Conservation (phyloP, 2,113 vertebrate genomes). For the Hemiprocne comata region DNA sequence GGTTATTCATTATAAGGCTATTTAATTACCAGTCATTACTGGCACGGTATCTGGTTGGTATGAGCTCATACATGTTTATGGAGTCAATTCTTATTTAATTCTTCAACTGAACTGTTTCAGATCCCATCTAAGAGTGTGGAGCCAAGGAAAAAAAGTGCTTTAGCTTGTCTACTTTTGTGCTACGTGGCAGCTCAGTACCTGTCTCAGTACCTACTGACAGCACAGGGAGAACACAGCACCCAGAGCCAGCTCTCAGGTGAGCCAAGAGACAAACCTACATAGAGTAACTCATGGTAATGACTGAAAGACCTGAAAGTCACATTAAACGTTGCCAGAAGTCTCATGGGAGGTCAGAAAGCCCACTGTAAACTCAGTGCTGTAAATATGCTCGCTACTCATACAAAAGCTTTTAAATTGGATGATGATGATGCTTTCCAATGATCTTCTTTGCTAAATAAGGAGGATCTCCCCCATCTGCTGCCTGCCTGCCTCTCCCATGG, state of each 20-base stretch:
- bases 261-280: background rate
- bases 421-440: background rate
- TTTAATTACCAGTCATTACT: background rate
- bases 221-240: background rate
- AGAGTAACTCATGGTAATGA: background rate
- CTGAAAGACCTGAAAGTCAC: background rate
- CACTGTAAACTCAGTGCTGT: background rate
- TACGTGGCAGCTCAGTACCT: background rate
- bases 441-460: background rate
- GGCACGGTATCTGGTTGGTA: background rate
- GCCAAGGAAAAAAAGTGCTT: background rate
- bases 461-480: background rate
- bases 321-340: background rate
- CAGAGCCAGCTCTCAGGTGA: background rate
- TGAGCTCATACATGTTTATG: background rate
- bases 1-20: conserved; percentile 36
- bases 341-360: background rate
- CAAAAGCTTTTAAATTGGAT: background rate
- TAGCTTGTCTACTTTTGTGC: background rate
- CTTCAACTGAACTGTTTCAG: background rate
- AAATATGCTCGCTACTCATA: background rate
- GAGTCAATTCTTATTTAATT: background rate
- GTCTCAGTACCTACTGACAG: background rate
- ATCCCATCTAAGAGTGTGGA: background rate
- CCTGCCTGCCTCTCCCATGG: background rate